Evolutionary conservation across 2,113 vertebrate genomes (phyloP), one percentile per base, ranked within the genome.

Genomic region (Trichechus manatus): DNA sequence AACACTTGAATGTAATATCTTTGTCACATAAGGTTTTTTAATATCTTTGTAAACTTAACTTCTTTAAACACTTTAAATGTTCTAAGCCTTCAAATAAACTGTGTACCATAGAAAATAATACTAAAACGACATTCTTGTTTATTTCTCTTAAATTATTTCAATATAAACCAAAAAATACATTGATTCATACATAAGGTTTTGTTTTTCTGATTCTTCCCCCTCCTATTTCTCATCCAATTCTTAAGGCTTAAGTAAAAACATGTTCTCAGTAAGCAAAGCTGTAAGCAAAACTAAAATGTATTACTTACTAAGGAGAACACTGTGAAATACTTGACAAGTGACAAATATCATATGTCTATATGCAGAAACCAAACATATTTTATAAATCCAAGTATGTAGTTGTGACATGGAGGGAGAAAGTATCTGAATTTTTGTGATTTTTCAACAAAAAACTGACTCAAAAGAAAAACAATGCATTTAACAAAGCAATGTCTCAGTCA

Each of bases 201-300:
- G 3, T 53, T 93, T 96, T 91, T 70, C 68, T 86, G 33, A 78
- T 80, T 36, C 68, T 94, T 50, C 3, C 39, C 50, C 22, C 29
- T 94, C n/a, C 80, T 53, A 42, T 56, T 96, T 94, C 39, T 96
- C 82, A 94, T 87, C 47, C 14, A 92, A 6, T 95, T 92, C 56
- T 42, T 89, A 44, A 59, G 23, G 56, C 7, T 98, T 97, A 77
- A 82, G 86, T 47, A 64, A 92, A 87, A 93, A 95, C 5, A 94
- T 87, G 68, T 94, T 87, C 66, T 53, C 94, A 93, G 44, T 89
- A 53, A 96, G 11, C 44, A 97, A 93, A 8, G 25, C 29, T 79
- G 4, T 91, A 97, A 98, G 94, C 33, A 97, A 98, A 98, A 22
- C 5, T 59, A 95, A 93, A 87, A 56, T 96, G 17, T 33, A 90